Evolutionary conservation across 1,140 invertebrate genomes (phyloP).

Genomic region (Apis laboriosa): DNA sequence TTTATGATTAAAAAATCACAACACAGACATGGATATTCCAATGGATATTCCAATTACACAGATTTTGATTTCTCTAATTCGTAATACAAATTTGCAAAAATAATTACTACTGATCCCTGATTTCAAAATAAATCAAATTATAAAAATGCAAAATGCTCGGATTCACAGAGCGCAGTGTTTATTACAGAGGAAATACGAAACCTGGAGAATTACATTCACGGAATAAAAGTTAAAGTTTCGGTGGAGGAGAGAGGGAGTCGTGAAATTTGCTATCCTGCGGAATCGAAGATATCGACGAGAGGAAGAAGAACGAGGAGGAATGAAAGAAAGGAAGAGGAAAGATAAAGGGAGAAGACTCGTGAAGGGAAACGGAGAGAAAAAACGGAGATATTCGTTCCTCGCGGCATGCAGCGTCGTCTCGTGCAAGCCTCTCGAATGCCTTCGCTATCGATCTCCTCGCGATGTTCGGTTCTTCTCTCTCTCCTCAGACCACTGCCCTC

Average conservation of each 20-base stretch:
- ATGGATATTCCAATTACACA: no score
- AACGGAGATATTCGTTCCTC: neutral
- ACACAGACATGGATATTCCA: no score
- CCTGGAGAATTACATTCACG: no score
- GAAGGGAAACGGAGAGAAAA: constrained; percentile 1
- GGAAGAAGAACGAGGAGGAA: neutral
- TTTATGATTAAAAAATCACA: no score
- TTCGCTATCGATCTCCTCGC: constrained; percentile 58
- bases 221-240: no score
- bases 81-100: no score
- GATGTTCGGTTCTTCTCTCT: constrained; percentile 45
- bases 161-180: no score
- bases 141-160: no score
- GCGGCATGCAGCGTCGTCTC: constrained; percentile 36
- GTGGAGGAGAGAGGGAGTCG: neutral
- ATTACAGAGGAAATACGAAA: no score
- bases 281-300: neutral
- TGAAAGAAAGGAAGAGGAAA: neutral
- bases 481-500: neutral
- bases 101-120: no score
- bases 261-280: neutral
- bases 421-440: constrained; percentile 47
- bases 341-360: neutral
- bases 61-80: no score
- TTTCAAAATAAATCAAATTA: no score